These are phyloP conservation scores for Brachionus asplanchnoidis DNA, from an alignment of 1,140 invertebrate genomes.

Conservation along the genomic window DNA sequence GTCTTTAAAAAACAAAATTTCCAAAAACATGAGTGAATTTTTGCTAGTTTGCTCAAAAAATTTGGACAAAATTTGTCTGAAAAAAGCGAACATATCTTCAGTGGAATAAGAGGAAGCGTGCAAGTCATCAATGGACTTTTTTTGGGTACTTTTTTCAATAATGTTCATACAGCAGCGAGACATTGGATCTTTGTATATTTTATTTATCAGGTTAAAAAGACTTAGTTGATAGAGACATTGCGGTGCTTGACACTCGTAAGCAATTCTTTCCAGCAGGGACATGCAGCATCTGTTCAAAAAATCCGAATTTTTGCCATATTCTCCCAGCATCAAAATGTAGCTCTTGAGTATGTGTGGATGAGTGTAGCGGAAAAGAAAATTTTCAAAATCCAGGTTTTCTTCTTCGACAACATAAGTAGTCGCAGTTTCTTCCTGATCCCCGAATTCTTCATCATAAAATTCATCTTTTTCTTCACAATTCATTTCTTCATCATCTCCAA, in stretches of 20 bases:
- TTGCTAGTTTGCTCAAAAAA: conserved; percentile 35
- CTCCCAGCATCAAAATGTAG: conserved; percentile 27
- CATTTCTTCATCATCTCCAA: conserved; percentile 1
- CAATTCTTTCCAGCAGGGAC: conserved; percentile 23
- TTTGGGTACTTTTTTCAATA: conserved; percentile 8
- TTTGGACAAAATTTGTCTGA: conserved; percentile 28
- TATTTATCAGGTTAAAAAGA: conserved; percentile 30
- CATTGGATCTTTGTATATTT: conserved; percentile 38
- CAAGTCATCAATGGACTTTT: conserved; percentile 31
- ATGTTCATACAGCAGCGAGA: conserved; percentile 33
- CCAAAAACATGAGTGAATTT: conserved; percentile 16
- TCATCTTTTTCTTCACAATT: conserved; percentile 2
- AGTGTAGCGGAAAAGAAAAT: conserved; percentile 29
- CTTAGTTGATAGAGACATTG: conserved; percentile 35
- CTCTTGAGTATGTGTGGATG: conserved; percentile 29
- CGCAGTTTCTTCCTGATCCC: background rate
- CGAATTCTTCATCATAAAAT: conserved; percentile 8
- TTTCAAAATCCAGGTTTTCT: conserved; percentile 35
- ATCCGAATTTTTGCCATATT: conserved; percentile 31
- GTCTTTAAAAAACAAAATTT: conserved; percentile 38
- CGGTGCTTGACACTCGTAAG: conserved; percentile 29
- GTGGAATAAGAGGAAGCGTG: conserved; percentile 20
- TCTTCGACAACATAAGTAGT: conserved; percentile 6
- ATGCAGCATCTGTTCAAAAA: conserved; percentile 38
- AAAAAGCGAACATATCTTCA: conserved; percentile 40